Evolutionary conservation across 2,888 invertebrate genomes (phyloP).

Genomic region (Micropterix aruncella): DNA sequence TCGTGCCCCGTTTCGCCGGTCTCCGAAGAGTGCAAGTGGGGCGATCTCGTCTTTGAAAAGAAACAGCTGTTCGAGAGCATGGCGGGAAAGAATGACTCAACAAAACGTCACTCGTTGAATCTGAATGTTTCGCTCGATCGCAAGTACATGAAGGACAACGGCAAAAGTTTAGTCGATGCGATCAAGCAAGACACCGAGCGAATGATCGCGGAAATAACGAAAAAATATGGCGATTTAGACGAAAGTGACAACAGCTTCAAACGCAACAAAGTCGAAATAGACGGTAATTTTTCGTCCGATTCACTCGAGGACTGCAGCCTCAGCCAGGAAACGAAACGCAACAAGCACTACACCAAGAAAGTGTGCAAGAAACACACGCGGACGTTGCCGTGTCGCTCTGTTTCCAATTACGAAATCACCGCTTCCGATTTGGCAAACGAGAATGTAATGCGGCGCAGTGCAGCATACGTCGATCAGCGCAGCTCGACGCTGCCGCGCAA

Average conservation of each 20-base stretch:
- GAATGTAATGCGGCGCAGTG: conserved; percentile 4
- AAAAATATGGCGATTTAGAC: conserved; percentile 47
- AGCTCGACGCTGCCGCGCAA: conserved; percentile 36
- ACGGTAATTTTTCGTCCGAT: conserved; percentile 66
- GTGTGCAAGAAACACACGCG: conserved; percentile 39
- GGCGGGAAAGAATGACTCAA: conserved; percentile 26
- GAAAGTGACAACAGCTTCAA: conserved; percentile 24
- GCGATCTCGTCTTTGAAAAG: conserved; percentile 28
- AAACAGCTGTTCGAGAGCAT: conserved; percentile 16
- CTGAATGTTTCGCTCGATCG: conserved; percentile 50
- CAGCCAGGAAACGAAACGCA: conserved; percentile 36
- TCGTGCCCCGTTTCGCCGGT: conserved; percentile 74
- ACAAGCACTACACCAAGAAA: conserved; percentile 36
- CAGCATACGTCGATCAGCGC: conserved; percentile 19
- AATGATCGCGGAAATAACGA: conserved; percentile 50
- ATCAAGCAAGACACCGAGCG: conserved; percentile 49
- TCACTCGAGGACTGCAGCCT: conserved; percentile 59
- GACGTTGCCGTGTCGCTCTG: conserved; percentile 47
- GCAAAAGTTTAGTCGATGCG: conserved; percentile 43
- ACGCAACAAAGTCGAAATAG: conserved; percentile 30
- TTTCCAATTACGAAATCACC: conserved; percentile 66
- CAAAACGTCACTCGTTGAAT: conserved; percentile 45
- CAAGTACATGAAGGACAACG: conserved; percentile 28
- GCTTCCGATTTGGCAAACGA: conserved; percentile 24
- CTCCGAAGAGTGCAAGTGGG: conserved; percentile 61